A percentile compares a stretch with the other conserved stretches of the same genome.
Conservation (phyloP, 1,140 invertebrate species). For the Xylocopa sonorina region DNA sequence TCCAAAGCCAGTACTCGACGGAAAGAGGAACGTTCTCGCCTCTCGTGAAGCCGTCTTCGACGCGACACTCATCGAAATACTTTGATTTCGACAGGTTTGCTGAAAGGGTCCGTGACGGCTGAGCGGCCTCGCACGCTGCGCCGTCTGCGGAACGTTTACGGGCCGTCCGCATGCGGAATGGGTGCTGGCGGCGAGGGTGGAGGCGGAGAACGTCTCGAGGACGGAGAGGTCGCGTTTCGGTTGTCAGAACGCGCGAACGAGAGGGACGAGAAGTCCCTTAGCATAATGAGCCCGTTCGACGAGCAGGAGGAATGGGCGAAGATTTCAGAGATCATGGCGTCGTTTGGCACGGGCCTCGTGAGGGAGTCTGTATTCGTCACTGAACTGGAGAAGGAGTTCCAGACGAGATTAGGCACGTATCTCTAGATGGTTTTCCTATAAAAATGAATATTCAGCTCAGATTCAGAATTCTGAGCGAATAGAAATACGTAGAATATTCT, state of each 20-base stretch:
- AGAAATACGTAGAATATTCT: too few relatives aligned
- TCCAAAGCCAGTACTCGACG: too few relatives aligned
- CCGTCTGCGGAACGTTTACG: slow-evolving; percentile 84
- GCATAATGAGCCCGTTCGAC: slow-evolving; percentile 93
- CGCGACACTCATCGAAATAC: neutral
- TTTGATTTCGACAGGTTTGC: slow-evolving; percentile 83
- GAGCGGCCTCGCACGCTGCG: slow-evolving; percentile 89
- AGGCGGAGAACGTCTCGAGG: slow-evolving; percentile 76
- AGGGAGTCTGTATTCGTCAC: slow-evolving; percentile 91
- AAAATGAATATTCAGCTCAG: too few relatives aligned
- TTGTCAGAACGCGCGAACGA: slow-evolving; percentile 74
- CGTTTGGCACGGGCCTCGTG: slow-evolving; percentile 91
- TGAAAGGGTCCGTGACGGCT: slow-evolving; percentile 89
- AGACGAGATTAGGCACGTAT: slow-evolving; percentile 85
- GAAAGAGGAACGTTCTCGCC: too few relatives aligned
- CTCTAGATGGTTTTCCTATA: too few relatives aligned
- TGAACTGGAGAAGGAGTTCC: slow-evolving; percentile 92
- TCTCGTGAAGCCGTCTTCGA: too few relatives aligned
- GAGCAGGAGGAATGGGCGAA: slow-evolving; percentile 97
- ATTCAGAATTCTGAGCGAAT: too few relatives aligned
- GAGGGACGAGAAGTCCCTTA: slow-evolving; percentile 85
- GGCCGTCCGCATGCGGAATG: slow-evolving; percentile 74
- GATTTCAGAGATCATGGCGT: slow-evolving; percentile 96
- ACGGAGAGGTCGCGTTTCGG: slow-evolving; percentile 63
- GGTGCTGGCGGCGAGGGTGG: slow-evolving; percentile 71